phyloP scores from a whole-genome alignment of 2,113 vertebrate genomes.

The Thunnus thynnus region DNA sequence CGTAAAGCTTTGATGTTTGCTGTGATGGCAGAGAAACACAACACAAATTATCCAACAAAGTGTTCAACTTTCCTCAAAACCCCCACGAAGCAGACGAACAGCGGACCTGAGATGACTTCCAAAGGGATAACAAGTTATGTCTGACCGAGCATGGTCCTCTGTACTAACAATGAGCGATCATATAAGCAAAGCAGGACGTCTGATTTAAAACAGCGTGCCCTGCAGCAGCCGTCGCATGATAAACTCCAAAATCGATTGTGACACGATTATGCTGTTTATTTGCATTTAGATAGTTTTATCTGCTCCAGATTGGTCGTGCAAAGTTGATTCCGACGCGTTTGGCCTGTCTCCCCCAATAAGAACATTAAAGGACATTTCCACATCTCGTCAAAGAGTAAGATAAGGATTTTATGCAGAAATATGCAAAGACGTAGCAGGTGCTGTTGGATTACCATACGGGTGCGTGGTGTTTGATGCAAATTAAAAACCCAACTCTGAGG shows the following conservation, averaged over 20 bases:
- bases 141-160: background rate
- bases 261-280: slow-evolving; percentile 72
- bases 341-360: slow-evolving; percentile 35
- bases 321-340: slow-evolving; percentile 44
- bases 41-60: background rate
- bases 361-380: slow-evolving; percentile 53
- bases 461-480: slow-evolving; percentile 34
- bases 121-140: slow-evolving; percentile 12
- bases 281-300: slow-evolving; percentile 80
- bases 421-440: slow-evolving; percentile 63
- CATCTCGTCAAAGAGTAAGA: slow-evolving; percentile 36
- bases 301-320: slow-evolving; percentile 9
- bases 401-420: slow-evolving; percentile 67
- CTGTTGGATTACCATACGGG: slow-evolving; percentile 51
- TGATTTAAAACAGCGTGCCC: slow-evolving; percentile 42
- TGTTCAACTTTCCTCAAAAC: slow-evolving; percentile 1
- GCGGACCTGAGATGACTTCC: background rate
- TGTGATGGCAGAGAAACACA: too few species aligned
- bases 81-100: background rate
- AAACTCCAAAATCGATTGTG: slow-evolving; percentile 50
- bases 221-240: slow-evolving; percentile 38
- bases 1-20: background rate
- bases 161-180: slow-evolving; percentile 21
- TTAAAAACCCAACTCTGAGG: slow-evolving; percentile 24
- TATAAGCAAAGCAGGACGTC: slow-evolving; percentile 8